Conservation (phyloP, 2,113 vertebrate genomes). For the Thunnus thynnus region DNA sequence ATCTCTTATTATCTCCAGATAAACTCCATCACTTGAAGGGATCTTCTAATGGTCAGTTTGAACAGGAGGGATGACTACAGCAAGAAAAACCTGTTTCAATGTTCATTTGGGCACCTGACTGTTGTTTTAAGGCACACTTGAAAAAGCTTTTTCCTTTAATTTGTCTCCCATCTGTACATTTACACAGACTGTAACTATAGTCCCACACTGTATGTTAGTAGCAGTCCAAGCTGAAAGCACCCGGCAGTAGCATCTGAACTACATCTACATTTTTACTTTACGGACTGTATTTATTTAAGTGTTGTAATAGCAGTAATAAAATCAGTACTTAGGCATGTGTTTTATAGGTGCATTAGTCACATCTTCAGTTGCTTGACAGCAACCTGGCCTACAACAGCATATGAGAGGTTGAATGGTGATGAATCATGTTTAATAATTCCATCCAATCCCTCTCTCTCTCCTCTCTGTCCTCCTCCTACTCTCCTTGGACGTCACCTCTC, state of each 20-base stretch:
- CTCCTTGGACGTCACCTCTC: slow-evolving; percentile 47
- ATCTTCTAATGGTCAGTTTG: no score
- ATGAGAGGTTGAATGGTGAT: slow-evolving; percentile 42
- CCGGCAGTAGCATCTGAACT: not conserved
- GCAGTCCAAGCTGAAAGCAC: not conserved
- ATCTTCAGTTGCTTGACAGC: slow-evolving; percentile 18
- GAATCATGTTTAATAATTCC: slow-evolving; percentile 65
- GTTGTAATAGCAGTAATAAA: not conserved
- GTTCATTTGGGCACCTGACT: no score
- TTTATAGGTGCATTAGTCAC: slow-evolving; percentile 19
- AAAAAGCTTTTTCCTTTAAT: no score
- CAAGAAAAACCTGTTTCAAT: no score
- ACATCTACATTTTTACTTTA: not conserved
- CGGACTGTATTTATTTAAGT: not conserved
- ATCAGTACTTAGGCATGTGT: not conserved
- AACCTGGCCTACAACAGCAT: slow-evolving; percentile 6
- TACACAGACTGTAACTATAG: not conserved
- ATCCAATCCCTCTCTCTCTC: slow-evolving; percentile 28
- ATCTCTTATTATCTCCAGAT: no score
- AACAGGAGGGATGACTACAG: no score
- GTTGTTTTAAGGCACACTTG: no score
- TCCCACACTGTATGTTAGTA: not conserved
- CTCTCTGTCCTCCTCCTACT: slow-evolving; percentile 25
- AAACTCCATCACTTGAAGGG: no score
- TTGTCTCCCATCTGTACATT: not conserved